These are phyloP conservation scores for Eupithecia pulchellata DNA, from an alignment of 2,888 invertebrate genomes.

Conservation along the genomic window DNA sequence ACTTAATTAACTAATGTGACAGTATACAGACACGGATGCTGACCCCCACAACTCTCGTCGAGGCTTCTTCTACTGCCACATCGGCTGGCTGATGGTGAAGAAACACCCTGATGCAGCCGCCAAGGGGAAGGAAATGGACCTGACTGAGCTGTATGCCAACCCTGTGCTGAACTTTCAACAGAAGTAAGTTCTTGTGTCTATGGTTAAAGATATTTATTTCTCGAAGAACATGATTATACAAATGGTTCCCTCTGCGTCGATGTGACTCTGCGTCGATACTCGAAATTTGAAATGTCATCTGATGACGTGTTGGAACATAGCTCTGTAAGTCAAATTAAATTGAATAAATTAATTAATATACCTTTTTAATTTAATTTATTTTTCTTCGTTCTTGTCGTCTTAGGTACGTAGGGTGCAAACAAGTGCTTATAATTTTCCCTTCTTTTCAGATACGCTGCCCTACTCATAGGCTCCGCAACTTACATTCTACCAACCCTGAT, in stretches of 20 bases:
- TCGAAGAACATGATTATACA: too few relatives aligned
- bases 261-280: too few relatives aligned
- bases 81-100: constrained; percentile 90
- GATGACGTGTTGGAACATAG: too few relatives aligned
- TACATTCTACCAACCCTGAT: constrained; percentile 31
- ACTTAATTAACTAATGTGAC: not conserved
- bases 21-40: constrained; percentile 45
- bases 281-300: too few relatives aligned
- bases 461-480: not conserved
- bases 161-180: constrained; percentile 89
- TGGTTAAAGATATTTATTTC: too few relatives aligned
- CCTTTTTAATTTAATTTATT: too few relatives aligned
- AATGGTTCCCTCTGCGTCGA: too few relatives aligned
- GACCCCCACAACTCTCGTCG: constrained; percentile 88
- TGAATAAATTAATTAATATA: too few relatives aligned
- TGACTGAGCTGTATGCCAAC: constrained; percentile 88
- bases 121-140: constrained; percentile 88
- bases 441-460: constrained; percentile 6
- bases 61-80: constrained; percentile 92
- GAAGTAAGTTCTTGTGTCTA: constrained; percentile 78
- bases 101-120: constrained; percentile 90
- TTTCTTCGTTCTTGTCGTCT: too few relatives aligned
- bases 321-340: too few relatives aligned
- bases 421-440: not conserved
- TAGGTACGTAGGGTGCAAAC: not conserved